These are phyloP conservation scores for Reticulitermes lucifugus DNA, from an alignment of 2,888 invertebrate genomes.

Conservation along the genomic window DNA sequence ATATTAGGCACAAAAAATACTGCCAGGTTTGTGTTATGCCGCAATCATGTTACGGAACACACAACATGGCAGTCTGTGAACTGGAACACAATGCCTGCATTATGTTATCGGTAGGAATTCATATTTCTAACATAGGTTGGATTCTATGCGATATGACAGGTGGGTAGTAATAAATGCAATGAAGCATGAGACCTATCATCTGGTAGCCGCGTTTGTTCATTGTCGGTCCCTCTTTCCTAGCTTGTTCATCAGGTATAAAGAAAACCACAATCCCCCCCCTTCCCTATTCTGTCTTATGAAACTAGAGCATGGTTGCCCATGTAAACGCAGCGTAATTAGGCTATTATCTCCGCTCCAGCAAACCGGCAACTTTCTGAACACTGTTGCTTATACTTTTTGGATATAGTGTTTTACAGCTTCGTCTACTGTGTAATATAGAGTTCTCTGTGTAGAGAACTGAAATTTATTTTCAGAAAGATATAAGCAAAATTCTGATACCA, in stretches of 20 bases:
- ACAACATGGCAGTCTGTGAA: slow-evolving; percentile 3
- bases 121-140: background rate
- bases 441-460: no score
- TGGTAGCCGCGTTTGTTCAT: slow-evolving; percentile 4
- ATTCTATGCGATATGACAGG: slow-evolving; percentile 47
- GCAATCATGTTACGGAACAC: background rate
- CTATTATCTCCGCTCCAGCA: background rate
- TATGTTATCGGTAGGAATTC: background rate
- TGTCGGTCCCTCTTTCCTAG: slow-evolving; percentile 4
- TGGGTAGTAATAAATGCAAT: slow-evolving; percentile 46
- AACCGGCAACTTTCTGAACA: background rate
- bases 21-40: background rate
- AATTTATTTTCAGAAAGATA: no score
- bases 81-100: slow-evolving; percentile 4
- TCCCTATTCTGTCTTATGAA: background rate
- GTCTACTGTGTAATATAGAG: background rate
- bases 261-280: background rate
- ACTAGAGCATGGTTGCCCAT: background rate
- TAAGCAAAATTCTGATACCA: no score
- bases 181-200: slow-evolving; percentile 39
- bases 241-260: slow-evolving; percentile 16
- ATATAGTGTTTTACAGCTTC: background rate
- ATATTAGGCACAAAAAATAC: background rate
- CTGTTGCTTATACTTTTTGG: background rate
- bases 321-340: slow-evolving; percentile 4